phyloP scores from a whole-genome alignment of 2,797 vertebrate species.

The Falco cherrug region DNA sequence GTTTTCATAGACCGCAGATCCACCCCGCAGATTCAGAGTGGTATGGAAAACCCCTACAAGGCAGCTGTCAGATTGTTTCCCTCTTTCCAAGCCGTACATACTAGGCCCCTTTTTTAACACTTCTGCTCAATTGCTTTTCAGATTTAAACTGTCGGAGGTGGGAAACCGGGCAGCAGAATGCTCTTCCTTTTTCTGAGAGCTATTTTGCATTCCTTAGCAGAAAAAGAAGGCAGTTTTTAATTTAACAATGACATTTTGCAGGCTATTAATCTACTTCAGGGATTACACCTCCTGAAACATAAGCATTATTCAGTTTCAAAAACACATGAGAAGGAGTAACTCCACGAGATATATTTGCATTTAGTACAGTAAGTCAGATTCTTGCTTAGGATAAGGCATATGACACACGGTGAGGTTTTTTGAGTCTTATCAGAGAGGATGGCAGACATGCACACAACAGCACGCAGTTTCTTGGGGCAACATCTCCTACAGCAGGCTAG shows the following conservation, averaged over 20 bases:
- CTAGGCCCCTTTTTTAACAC: neutral
- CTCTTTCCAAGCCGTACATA: neutral
- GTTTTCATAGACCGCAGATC: neutral
- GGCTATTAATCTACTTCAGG: conserved; percentile 2
- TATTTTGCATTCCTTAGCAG: conserved; percentile 14
- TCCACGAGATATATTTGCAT: neutral
- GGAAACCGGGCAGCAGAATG: conserved; percentile 5
- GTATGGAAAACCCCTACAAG: neutral
- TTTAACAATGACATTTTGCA: neutral
- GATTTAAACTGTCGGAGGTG: conserved; percentile 4
- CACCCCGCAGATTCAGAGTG: neutral
- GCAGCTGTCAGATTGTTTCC: neutral
- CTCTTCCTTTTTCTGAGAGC: neutral
- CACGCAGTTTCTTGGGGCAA: neutral
- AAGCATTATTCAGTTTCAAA: conserved; percentile 8
- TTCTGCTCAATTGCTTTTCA: conserved; percentile 3
- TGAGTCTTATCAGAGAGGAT: neutral
- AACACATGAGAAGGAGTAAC: neutral
- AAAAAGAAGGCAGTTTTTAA: neutral
- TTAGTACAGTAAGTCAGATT: neutral
- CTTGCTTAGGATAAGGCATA: neutral
- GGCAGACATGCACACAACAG: neutral
- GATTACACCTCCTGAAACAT: conserved; percentile 8
- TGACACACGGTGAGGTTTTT: neutral
- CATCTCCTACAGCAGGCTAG: neutral